These are phyloP conservation scores for Caenorhabditis japonica DNA, from an alignment of 2,888 invertebrate genomes.

Conservation along the genomic window DNA sequence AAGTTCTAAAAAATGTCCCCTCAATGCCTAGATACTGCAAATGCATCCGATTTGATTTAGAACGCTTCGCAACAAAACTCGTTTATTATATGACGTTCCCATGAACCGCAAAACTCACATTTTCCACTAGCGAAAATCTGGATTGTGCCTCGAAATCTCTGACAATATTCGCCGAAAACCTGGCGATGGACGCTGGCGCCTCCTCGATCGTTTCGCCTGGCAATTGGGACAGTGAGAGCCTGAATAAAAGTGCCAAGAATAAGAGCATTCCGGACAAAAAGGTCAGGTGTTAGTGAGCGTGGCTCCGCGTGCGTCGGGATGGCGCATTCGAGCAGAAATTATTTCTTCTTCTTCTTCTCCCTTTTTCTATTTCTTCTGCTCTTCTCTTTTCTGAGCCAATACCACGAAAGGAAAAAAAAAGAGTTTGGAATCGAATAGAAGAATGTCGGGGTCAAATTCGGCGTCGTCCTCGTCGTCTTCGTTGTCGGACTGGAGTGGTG, in stretches of 20 bases:
- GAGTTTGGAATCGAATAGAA: constrained; percentile 14
- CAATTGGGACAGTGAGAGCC: constrained; percentile 40
- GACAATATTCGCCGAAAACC: constrained; percentile 45
- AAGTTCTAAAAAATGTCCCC: too few species aligned
- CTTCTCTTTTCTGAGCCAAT: constrained; percentile 1
- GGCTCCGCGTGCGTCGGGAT: too few species aligned
- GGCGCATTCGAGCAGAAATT: constrained; percentile 48
- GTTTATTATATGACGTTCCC: too few species aligned
- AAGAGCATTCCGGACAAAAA: constrained; percentile 24
- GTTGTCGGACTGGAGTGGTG: too few species aligned
- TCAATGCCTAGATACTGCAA: too few species aligned
- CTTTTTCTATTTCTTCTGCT: constrained; percentile 22
- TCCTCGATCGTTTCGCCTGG: constrained; percentile 42
- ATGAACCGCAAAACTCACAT: constrained; percentile 38
- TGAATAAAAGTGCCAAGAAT: constrained; percentile 31
- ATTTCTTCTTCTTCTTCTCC: constrained; percentile 12
- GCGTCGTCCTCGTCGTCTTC: too few species aligned
- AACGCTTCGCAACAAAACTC: too few species aligned
- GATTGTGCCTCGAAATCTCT: constrained; percentile 49
- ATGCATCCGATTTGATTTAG: too few species aligned
- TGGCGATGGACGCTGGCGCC: constrained; percentile 40
- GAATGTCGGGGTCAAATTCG: constrained; percentile 40
- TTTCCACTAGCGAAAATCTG: constrained; percentile 33
- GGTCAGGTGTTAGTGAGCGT: constrained; percentile 43
- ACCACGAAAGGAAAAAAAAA: constrained; percentile 13